phyloP scores from a whole-genome alignment of 2,888 invertebrate species.

The Ichneumoninae sp. region DNA sequence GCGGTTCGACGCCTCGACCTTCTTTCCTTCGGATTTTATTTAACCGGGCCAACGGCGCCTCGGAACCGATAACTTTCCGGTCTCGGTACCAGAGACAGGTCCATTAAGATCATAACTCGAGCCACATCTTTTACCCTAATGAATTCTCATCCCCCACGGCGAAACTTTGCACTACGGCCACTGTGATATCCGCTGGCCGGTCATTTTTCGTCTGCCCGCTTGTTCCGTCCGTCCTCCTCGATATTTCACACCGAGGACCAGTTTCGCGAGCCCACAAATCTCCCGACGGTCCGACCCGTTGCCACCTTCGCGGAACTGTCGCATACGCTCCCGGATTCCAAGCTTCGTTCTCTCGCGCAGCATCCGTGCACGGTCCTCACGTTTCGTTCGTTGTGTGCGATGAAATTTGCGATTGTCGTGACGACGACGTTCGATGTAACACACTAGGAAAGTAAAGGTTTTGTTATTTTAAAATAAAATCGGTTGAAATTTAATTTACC shows the following conservation, averaged over 20 bases:
- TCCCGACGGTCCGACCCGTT: background rate
- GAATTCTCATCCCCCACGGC: constrained; percentile 32
- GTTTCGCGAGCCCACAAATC: constrained; percentile 18
- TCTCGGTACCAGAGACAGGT: constrained; percentile 68
- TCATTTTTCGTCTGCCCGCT: constrained; percentile 55
- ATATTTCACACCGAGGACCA: constrained; percentile 27
- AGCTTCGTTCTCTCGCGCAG: background rate
- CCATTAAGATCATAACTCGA: constrained; percentile 83
- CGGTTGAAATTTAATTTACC: background rate
- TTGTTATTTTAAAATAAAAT: background rate
- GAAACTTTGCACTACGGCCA: constrained; percentile 33
- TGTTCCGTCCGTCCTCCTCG: constrained; percentile 34
- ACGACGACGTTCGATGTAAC: too few relatives aligned
- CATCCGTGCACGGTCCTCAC: background rate
- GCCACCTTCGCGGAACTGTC: background rate
- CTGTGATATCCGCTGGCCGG: background rate
- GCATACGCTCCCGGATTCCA: background rate
- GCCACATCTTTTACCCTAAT: constrained; percentile 51
- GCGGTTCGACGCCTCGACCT: constrained; percentile 54
- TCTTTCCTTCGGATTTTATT: constrained; percentile 51
- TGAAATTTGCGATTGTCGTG: background rate
- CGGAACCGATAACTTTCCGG: constrained; percentile 78
- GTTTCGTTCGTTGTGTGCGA: background rate
- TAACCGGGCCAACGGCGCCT: constrained; percentile 10
- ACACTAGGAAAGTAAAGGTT: background rate